phyloP scores from a whole-genome alignment of 1,140 invertebrate species.

The Palaemon carinicauda region DNA sequence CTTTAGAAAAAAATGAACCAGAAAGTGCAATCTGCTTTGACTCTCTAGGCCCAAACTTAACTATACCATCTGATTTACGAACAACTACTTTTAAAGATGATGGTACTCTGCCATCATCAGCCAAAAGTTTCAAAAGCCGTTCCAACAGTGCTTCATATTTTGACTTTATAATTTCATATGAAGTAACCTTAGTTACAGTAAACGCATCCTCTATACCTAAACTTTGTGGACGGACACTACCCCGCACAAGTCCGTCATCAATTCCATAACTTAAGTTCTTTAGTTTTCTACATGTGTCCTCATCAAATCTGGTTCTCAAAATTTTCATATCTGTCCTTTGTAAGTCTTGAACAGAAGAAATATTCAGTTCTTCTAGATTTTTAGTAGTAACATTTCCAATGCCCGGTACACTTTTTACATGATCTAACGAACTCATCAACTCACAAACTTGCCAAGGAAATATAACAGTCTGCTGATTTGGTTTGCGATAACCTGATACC shows the following conservation, averaged over 20 bases:
- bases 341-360: slow-evolving; percentile 73
- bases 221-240: slow-evolving; percentile 74
- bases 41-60: no score
- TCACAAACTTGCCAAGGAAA: slow-evolving; percentile 73
- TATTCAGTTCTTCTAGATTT: slow-evolving; percentile 71
- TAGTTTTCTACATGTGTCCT: slow-evolving; percentile 74
- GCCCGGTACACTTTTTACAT: slow-evolving; percentile 74
- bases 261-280: slow-evolving; percentile 76
- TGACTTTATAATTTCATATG: no score
- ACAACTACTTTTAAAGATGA: no score
- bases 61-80: no score
- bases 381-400: slow-evolving; percentile 76
- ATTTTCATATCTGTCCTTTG: slow-evolving; percentile 71
- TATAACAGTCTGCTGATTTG: slow-evolving; percentile 81
- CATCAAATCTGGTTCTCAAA: slow-evolving; percentile 71
- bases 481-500: slow-evolving; percentile 76
- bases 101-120: no score
- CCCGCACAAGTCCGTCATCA: slow-evolving; percentile 75
- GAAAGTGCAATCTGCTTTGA: no score
- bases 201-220: slow-evolving; percentile 74
- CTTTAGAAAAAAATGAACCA: no score
- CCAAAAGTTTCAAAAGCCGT: no score
- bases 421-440: slow-evolving; percentile 72
- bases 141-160: no score
- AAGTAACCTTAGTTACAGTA: no score